Percentiles rank a stretch among this genome's conserved stretches.
phyloP scores from a whole-genome alignment of 1,140 invertebrate species.

The Anadara kagoshimensis region DNA sequence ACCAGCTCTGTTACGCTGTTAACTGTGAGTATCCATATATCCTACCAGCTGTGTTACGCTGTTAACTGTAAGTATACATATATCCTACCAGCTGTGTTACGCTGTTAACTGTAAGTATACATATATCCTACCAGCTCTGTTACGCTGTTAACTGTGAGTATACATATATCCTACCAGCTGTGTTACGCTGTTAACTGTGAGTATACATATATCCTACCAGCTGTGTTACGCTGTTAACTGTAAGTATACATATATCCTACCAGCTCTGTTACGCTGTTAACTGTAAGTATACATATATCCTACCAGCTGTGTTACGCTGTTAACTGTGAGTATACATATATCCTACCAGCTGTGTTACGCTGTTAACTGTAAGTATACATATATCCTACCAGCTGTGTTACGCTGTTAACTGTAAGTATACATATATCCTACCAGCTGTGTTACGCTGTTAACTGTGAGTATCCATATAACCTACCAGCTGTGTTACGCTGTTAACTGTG shows the following conservation, averaged over 20 bases:
- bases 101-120: slow-evolving; percentile 95
- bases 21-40: slow-evolving; percentile 98
- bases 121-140: slow-evolving; percentile 98
- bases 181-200: slow-evolving; percentile 97
- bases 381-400: slow-evolving; percentile 98
- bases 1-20: slow-evolving; percentile 97
- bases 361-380: slow-evolving; percentile 94
- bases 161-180: slow-evolving; percentile 98
- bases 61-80: slow-evolving; percentile 97
- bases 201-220: slow-evolving; percentile 97
- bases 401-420: slow-evolving; percentile 93
- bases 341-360: slow-evolving; percentile 97
- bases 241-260: slow-evolving; percentile 96
- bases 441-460: slow-evolving; percentile 96
- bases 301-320: slow-evolving; percentile 98
- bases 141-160: slow-evolving; percentile 95
- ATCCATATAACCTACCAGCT: slow-evolving; percentile 99
- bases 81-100: slow-evolving; percentile 97
- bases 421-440: slow-evolving; percentile 98
- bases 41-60: slow-evolving; percentile 97
- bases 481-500: slow-evolving; percentile 96
- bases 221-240: slow-evolving; percentile 97
- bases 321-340: slow-evolving; percentile 95
- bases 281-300: slow-evolving; percentile 94
- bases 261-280: slow-evolving; percentile 98